phyloP scores from a whole-genome alignment of 2,888 invertebrate species.

The Cenopis cana region DNA sequence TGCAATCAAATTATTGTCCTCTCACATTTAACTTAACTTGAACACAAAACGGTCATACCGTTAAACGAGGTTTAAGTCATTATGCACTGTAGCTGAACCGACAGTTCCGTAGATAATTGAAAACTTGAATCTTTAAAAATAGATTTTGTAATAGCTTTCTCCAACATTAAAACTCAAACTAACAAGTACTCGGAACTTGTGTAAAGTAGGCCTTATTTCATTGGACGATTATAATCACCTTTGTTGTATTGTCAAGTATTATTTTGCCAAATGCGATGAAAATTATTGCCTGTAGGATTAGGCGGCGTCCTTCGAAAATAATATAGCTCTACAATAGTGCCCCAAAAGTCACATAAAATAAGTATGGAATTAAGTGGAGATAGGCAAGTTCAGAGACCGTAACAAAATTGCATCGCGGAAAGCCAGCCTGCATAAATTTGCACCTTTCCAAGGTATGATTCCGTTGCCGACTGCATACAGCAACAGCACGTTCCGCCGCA shows the following conservation, averaged over 20 bases:
- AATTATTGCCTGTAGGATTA: not conserved
- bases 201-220: not conserved
- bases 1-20: constrained; percentile 52
- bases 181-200: no score
- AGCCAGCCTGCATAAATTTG: no score
- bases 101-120: not conserved
- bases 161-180: no score
- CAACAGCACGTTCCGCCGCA: no score
- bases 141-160: no score
- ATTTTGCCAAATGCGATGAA: no score
- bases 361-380: not conserved
- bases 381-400: no score
- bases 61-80: constrained; percentile 9
- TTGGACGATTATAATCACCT: no score
- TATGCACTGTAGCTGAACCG: constrained; percentile 4
- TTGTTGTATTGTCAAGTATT: not conserved
- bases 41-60: constrained; percentile 58
- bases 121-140: not conserved
- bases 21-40: constrained; percentile 56
- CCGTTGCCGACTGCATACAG: no score
- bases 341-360: not conserved
- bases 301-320: not conserved
- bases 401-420: not conserved
- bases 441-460: no score
- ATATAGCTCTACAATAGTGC: not conserved